Evolutionary conservation across 1,140 invertebrate genomes (phyloP), one percentile per base, ranked within the genome.

Genomic region (Drosophila ogumai): DNA sequence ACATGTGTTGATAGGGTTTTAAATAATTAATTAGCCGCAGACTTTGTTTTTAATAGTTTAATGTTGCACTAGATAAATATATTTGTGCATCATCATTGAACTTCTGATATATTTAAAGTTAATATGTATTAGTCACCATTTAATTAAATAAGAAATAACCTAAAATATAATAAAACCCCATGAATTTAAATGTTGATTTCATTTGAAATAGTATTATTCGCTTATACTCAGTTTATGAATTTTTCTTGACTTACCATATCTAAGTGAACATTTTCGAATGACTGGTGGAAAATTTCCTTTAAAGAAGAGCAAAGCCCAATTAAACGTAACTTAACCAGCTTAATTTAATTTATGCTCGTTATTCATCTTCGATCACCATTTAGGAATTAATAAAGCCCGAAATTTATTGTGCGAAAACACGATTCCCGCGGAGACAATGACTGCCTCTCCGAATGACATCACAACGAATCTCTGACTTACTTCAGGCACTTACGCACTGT

Each of bases 361-460:
- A 50, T 36, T 72, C 68, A 72, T 72, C 68, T 71, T 41, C 38
- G 66, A 40, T 59, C 36, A 7, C 34, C 44, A 50, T 72, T 72
- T 72, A 58, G 50, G 22, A 72, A 72, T 50, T 15, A 49, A 72
- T 71, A 36, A 59, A 36, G 31, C 10, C 4, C 12, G 13, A 38
- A 71, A 31, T 59, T 72, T 72, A 72, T 59, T 72, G 68, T 72
- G 66, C 68, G 66, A 72, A 71, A 72, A 43, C 66, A 36, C 68
- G 54, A 72, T 72, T 49, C 22, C 13, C 1, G 10, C 8, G 36
- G 38, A 72, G 67, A 71, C 68, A 72, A 72, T 72, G 66, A 72
- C 52, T 43, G 63, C 65, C 28, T n/a, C 63, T 28, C n/a, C 31
- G 36, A 49, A 72, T 72, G 68, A 72, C 66, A 72, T 41, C 68